Evolutionary conservation across 2,797 vertebrate species (phyloP).

Genomic region (Peromyscus aztecus): DNA sequence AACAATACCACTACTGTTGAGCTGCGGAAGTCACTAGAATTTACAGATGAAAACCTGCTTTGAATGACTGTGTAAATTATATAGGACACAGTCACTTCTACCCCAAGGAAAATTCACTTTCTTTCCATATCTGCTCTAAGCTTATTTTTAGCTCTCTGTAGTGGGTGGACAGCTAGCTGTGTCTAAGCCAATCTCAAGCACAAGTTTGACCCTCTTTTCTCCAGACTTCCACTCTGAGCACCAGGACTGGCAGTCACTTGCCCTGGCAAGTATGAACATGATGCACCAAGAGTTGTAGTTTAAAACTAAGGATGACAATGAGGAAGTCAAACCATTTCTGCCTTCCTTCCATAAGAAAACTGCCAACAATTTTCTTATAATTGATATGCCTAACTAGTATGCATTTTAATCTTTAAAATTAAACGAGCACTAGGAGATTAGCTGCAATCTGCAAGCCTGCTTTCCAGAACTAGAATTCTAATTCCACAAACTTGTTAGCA

Average conservation of each 20-base stretch:
- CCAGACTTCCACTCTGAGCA: neutral
- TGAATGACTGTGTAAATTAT: constrained; percentile 14
- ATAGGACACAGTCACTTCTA: neutral
- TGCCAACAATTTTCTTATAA: constrained; percentile 46
- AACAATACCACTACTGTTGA: constrained; percentile 11
- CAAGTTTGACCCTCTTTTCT: constrained; percentile 5
- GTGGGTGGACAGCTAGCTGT: constrained; percentile 9
- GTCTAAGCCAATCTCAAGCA: neutral
- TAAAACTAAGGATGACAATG: constrained; percentile 6
- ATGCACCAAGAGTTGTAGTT: neutral
- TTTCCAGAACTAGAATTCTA: constrained; percentile 56
- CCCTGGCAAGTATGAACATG: neutral
- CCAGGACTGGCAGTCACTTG: neutral
- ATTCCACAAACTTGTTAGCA: constrained; percentile 42
- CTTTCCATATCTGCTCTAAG: neutral
- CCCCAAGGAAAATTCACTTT: neutral
- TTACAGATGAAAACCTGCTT: neutral
- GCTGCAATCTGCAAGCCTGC: constrained; percentile 58
- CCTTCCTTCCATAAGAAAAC: constrained; percentile 46
- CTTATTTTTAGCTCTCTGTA: neutral
- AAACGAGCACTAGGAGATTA: constrained; percentile 1
- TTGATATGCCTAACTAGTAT: neutral
- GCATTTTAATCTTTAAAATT: constrained; percentile 26
- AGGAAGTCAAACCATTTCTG: constrained; percentile 13
- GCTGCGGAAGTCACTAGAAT: neutral